Evolutionary conservation across 2,888 invertebrate species (phyloP).

Genomic region (Melinaea menophilus): DNA sequence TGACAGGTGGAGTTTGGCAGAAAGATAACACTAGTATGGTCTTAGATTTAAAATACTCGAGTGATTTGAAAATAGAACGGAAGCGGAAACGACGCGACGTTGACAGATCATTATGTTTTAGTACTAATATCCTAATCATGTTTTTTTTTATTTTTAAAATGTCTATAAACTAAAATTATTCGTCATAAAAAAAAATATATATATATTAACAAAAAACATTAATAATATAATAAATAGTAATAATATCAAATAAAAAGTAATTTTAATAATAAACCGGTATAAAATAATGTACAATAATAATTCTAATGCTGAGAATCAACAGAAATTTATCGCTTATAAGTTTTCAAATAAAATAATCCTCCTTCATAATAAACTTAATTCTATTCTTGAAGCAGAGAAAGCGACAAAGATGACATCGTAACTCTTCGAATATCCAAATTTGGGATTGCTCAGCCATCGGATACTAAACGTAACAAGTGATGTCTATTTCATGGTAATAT

Average conservation of each 20-base stretch:
- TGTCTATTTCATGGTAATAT: constrained; percentile 23
- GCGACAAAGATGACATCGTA: constrained; percentile 68
- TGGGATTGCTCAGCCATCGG: constrained; percentile 51
- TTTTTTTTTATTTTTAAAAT: constrained; percentile 50
- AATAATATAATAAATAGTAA: too few species aligned
- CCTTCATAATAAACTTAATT: constrained; percentile 35
- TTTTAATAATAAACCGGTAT: too few species aligned
- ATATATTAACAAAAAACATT: too few species aligned
- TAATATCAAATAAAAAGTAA: too few species aligned
- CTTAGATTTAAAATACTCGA: constrained; percentile 68
- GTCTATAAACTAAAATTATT: constrained; percentile 29
- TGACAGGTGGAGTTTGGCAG: constrained; percentile 58
- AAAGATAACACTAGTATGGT: constrained; percentile 42
- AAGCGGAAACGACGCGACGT: constrained; percentile 72
- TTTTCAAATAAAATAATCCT: constrained; percentile 21
- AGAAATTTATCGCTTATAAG: background rate
- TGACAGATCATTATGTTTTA: constrained; percentile 75
- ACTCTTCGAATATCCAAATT: constrained; percentile 67
- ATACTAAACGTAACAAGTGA: constrained; percentile 27
- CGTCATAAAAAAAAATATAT: background rate
- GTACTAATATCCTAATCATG: constrained; percentile 69
- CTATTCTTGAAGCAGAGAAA: constrained; percentile 58
- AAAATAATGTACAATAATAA: too few species aligned
- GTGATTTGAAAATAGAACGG: constrained; percentile 40
- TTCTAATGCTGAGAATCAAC: background rate